Conservation (phyloP, 2,113 vertebrate species). For the Actinemys pallida region DNA sequence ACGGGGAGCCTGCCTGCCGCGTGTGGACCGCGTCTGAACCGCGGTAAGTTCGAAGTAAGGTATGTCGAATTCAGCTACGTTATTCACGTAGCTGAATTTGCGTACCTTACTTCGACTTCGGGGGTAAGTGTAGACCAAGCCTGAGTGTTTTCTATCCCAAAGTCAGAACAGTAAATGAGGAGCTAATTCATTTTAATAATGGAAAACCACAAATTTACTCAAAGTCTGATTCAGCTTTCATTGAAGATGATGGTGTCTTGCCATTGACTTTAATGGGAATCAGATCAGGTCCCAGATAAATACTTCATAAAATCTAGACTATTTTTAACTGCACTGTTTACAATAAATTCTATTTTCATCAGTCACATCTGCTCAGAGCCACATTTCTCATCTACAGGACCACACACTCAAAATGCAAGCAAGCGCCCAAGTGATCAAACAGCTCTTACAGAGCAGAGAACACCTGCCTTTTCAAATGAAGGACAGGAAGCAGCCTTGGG, state of each 20-base stretch:
- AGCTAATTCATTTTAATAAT: not conserved
- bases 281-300: not conserved
- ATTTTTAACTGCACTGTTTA: not conserved
- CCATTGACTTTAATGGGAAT: not conserved
- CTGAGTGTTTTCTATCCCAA: not conserved
- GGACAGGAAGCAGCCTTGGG: not conserved
- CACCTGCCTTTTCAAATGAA: not conserved
- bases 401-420: not conserved
- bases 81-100: no score
- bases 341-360: not conserved
- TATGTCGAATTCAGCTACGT: no score
- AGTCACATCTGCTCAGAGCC: accelerated
- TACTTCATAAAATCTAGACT: not conserved
- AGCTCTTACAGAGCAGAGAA: not conserved
- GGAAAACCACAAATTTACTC: not conserved
- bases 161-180: accelerated
- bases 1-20: no score
- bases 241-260: not conserved
- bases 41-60: no score
- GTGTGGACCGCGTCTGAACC: no score
- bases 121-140: no score
- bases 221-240: not conserved
- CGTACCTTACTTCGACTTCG: no score
- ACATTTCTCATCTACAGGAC: accelerated
- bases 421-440: not conserved